These are phyloP conservation scores for Semicossyphus pulcher DNA, from an alignment of 2,113 vertebrate genomes.

Conservation along the genomic window DNA sequence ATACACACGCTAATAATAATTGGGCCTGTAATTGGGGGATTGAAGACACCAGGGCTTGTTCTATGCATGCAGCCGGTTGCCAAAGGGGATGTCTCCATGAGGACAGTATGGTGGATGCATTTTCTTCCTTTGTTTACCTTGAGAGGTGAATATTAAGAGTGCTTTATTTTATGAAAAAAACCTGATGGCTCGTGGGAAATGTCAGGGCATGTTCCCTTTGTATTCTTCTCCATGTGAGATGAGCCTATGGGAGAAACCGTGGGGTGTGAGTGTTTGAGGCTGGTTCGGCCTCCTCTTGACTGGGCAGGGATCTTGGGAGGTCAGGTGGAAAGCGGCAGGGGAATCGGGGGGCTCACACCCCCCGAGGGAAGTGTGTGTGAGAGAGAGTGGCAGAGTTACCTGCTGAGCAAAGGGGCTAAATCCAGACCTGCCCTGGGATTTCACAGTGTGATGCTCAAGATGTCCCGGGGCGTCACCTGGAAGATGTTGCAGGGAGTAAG, in stretches of 20 bases:
- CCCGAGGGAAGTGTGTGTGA: not conserved
- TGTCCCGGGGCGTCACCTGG: not conserved
- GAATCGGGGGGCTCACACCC: not conserved
- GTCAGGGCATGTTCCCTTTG: not conserved
- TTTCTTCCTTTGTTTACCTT: no score
- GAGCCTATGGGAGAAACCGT: not conserved
- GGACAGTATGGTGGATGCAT: no score
- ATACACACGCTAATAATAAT: no score
- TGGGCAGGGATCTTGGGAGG: conserved; percentile 35
- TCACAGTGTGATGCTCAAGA: conserved; percentile 21
- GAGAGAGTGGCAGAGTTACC: not conserved
- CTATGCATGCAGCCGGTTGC: no score
- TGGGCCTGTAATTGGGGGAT: no score
- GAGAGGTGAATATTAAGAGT: no score
- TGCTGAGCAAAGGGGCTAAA: conserved; percentile 23
- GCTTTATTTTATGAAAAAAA: no score
- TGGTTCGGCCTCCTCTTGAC: conserved; percentile 32
- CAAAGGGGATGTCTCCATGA: no score
- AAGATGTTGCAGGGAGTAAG: not conserved
- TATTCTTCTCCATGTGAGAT: not conserved
- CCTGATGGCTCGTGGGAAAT: conserved; percentile 5
- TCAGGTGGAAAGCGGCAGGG: conserved; percentile 46
- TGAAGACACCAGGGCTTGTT: no score
- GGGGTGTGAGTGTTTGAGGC: not conserved
- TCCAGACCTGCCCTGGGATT: conserved; percentile 29